Base-by-base conservation (phyloP, 2,113 vertebrate species). In the Microcebus murinus region DNA sequence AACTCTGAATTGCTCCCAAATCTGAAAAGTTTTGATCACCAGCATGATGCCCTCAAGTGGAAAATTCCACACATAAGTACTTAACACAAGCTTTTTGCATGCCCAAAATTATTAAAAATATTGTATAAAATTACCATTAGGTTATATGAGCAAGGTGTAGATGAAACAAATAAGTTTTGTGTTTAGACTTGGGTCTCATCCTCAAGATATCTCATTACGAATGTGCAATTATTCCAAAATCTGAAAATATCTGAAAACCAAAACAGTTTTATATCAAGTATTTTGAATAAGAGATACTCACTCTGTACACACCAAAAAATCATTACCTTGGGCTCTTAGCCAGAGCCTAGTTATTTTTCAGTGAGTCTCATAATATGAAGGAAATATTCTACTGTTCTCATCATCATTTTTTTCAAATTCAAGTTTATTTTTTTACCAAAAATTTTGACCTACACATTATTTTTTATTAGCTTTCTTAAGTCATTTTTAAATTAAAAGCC, bases 361-460 rank as follows among this genome's bases (percentile, higher is more conserved):
- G 18, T 52, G 39, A 86, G 7, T 84, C 13, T 87, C 45, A 39
- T 7, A 23, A 6, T 29, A 12, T 85, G 42, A 90, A 84, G n/a
- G n/a, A 59, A 80, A 85, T 71, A 18, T 68, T 82, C 14, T 3
- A 14, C 2, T 96, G 20, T 5, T 31, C 17, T 96, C 5, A 20
- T 39, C 5, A 20, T 39, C 23, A 48, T 27, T 29, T 90, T 23
- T 80, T 67, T 76, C 34, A 52, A 76, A 20, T 8, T 42, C 11
- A 90, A 59, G 3, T 83, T 92, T 81, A 77, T 92, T 97, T 94
- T 65, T 42, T 84, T 81, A 85, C 14, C 57, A 50, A 71, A 52
- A 39, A 70, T 9, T 1, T 6, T 39, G 0, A 3, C 20, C 8
- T 83, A 15, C 27, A 14, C 82, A 55, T 52, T 74, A 61, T 87